Percentiles rank a stretch among this genome's conserved stretches.
Conservation (phyloP, 2,113 vertebrate genomes). For the Lophura nycthemera region DNA sequence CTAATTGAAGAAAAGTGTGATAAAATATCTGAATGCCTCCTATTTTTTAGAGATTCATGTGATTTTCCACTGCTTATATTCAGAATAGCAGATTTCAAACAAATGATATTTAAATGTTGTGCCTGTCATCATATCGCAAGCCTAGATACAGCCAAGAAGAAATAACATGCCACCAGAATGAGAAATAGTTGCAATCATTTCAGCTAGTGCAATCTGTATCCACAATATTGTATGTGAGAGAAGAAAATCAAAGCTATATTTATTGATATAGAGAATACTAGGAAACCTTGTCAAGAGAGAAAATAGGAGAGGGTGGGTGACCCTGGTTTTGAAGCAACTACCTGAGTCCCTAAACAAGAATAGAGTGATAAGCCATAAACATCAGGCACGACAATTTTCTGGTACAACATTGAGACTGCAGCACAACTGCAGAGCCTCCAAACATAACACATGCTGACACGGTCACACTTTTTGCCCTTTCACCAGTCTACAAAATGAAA, state of each 20-base stretch:
- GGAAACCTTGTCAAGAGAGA: neutral
- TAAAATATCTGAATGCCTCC: neutral
- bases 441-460: neutral
- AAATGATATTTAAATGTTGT: neutral
- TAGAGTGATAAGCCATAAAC: accelerated
- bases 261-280: neutral
- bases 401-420: neutral
- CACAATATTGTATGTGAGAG: neutral
- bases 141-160: neutral
- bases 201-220: neutral
- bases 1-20: neutral
- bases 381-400: neutral
- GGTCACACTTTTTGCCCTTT: accelerated
- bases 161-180: neutral
- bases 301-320: neutral
- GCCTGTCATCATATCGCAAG: neutral
- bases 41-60: neutral
- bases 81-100: neutral
- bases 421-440: neutral
- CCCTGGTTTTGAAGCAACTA: neutral
- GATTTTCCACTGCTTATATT: neutral
- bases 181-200: neutral
- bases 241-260: neutral
- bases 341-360: neutral
- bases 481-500: neutral